Percentiles rank a stretch among this genome's conserved stretches.
Evolutionary conservation across 2,797 vertebrate species (phyloP).

Genomic region (Acanthurus lineatus): DNA sequence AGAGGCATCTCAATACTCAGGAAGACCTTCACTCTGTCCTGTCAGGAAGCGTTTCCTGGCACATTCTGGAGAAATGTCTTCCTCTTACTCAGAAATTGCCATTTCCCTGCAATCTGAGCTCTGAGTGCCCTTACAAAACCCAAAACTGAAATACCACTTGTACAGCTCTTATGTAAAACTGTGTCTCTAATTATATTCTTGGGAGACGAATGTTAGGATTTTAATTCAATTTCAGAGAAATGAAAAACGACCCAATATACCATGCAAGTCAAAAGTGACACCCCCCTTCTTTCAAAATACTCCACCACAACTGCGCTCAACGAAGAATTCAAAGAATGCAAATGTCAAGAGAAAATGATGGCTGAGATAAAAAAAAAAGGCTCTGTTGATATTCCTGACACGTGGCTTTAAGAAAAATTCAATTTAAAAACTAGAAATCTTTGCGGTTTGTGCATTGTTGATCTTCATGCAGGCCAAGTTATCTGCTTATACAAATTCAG

Average conservation of each 20-base stretch:
- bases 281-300: slow-evolving; percentile 54
- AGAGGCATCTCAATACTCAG: slow-evolving; percentile 60
- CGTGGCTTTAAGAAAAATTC: slow-evolving; percentile 19
- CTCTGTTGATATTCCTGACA: slow-evolving; percentile 7
- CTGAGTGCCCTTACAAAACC: not conserved
- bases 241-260: slow-evolving; percentile 53
- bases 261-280: slow-evolving; percentile 37
- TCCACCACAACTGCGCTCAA: slow-evolving; percentile 21
- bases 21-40: slow-evolving; percentile 70
- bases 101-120: slow-evolving; percentile 35
- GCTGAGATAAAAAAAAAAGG: slow-evolving; percentile 37
- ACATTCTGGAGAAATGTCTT: slow-evolving; percentile 69
- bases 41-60: slow-evolving; percentile 81
- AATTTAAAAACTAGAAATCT: slow-evolving; percentile 15
- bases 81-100: slow-evolving; percentile 58
- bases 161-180: not conserved
- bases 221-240: slow-evolving; percentile 52
- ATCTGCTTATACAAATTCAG: slow-evolving; percentile 17
- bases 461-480: slow-evolving; percentile 5
- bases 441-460: slow-evolving; percentile 9
- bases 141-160: slow-evolving; percentile 10
- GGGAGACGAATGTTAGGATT: slow-evolving; percentile 34
- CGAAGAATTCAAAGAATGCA: slow-evolving; percentile 70
- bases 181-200: slow-evolving; percentile 9
- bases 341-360: slow-evolving; percentile 38